phyloP scores from a whole-genome alignment of 2,888 invertebrate genomes.

The Orthosia incerta region DNA sequence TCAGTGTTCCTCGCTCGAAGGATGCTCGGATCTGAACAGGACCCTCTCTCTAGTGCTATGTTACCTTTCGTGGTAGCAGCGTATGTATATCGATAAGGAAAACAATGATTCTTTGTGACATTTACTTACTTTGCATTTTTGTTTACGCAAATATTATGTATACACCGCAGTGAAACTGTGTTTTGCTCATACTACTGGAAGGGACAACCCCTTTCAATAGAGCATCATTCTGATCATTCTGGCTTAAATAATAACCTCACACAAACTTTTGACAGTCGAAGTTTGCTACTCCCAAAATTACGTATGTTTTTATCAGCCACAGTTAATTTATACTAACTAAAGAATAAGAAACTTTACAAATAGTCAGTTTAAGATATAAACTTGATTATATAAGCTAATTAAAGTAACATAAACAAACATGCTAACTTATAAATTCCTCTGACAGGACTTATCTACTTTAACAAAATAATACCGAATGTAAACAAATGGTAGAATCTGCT shows the following conservation, averaged over 20 bases:
- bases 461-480: not conserved
- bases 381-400: not conserved
- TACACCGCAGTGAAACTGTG: not conserved
- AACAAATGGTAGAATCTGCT: not conserved
- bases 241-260: not conserved
- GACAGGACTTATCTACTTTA: not conserved
- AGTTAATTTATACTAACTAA: not conserved
- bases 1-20: constrained; percentile 21
- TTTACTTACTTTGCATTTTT: constrained; percentile 2
- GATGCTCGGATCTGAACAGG: constrained; percentile 38
- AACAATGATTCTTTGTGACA: constrained; percentile 15
- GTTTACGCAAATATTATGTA: constrained; percentile 1
- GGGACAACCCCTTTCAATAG: not conserved
- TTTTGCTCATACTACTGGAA: not conserved
- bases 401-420: not conserved
- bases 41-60: constrained; percentile 1
- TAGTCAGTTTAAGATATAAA: not conserved
- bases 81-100: constrained; percentile 47
- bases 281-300: not conserved
- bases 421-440: not conserved
- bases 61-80: constrained; percentile 22
- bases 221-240: not conserved
- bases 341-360: not conserved
- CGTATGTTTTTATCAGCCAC: not conserved
- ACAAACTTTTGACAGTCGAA: not conserved